Conservation (phyloP, 2,797 vertebrate species). For the Scyliorhinus canicula region DNA sequence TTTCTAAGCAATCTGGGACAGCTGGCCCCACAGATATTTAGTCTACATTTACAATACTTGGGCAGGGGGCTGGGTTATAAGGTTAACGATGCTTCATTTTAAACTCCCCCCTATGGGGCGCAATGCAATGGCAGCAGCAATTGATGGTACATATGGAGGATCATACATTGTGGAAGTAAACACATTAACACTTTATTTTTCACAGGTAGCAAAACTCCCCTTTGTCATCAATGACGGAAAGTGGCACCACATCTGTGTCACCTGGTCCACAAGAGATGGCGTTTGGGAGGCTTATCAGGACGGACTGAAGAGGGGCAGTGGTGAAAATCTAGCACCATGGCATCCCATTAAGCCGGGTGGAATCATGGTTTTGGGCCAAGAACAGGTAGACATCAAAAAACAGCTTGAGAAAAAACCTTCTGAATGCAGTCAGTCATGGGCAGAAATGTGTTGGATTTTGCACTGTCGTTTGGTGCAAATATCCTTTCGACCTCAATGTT, state of each 20-base stretch:
- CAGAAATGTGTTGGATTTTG: not conserved
- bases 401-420: not conserved
- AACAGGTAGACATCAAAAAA: constrained; percentile 66
- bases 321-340: constrained; percentile 88
- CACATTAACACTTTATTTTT: too few species aligned
- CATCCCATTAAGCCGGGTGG: constrained; percentile 91
- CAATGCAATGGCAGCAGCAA: not conserved
- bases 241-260: constrained; percentile 91
- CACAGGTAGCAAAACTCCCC: constrained; percentile 83
- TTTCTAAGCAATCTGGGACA: not conserved
- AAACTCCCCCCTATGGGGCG: too few species aligned
- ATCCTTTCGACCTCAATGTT: not conserved
- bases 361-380: constrained; percentile 85
- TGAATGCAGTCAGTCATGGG: not conserved
- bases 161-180: too few species aligned
- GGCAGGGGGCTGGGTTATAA: not conserved
- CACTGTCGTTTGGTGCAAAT: not conserved
- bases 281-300: constrained; percentile 96
- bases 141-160: not conserved
- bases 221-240: constrained; percentile 87
- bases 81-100: not conserved
- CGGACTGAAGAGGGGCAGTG: constrained; percentile 73
- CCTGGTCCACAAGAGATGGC: constrained; percentile 89
- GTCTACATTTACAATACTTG: not conserved
- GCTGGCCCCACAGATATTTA: not conserved